Evolutionary conservation across 2,888 invertebrate genomes (phyloP), one percentile per base, ranked within the genome.

Genomic region (Thereva unica): DNA sequence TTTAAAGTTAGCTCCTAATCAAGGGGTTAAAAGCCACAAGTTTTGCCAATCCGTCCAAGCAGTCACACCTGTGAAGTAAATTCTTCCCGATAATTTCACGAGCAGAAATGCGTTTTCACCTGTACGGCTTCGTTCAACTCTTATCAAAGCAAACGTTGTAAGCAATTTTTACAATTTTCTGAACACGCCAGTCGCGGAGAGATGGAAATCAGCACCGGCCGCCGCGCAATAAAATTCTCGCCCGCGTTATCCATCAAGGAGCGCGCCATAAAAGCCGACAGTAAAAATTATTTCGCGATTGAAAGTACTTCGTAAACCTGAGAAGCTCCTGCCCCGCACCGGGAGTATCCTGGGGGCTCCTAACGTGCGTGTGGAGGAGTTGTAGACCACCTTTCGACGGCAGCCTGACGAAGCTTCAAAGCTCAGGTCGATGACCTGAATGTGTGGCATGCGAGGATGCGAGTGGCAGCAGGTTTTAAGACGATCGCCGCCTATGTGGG

Each of bases 141-240:
- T 23, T 23, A 23, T 23, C 23, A 2, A 23, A 2, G 23, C 23
- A 23, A 23, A 23, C 23, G 23, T 23, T 23, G 23, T 23, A 23
- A 23, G 23, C 23, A 23, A 23, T 23, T 23, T 23, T 23, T 23
- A 23, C 23, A 23, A 23, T 23, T 23, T 23, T 23, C 23, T 23
- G 23, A 23, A 23, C 23, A 23, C 23, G 23, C 23, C 23, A 23
- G 23, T 2, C 1, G 1, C 23, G 1, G 23, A 23, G 23, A 23
- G 23, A 23, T 23, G 23, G 23, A 23, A 23, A 23, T 23, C 23
- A 23, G 23, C 23, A 23, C 61, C 61, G 41, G 34, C 61, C 61
- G 34, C 61, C 9, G 40, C 34, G 50, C n/a, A 61, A 50, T 61
- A 61, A 61, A 61, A 61, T 37, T 61, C 41, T 41, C 61, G 50